Conservation (phyloP, 2,888 invertebrate genomes). For the Sminthurides aquaticus region DNA sequence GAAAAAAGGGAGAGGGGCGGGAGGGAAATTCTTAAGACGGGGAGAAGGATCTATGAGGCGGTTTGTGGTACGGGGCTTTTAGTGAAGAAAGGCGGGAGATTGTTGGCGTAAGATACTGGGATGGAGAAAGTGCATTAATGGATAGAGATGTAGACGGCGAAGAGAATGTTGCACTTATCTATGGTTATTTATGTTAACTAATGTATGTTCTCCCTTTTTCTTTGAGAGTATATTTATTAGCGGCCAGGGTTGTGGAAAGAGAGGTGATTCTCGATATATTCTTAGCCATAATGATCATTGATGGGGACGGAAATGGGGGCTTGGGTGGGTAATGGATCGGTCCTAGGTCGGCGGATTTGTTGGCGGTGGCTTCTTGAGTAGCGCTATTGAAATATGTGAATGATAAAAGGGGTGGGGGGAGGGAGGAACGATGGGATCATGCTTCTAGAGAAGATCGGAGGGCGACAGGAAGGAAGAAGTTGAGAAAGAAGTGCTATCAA, state of each 20-base stretch:
- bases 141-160: neutral
- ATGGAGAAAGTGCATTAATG: neutral
- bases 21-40: too few relatives aligned
- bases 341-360: neutral
- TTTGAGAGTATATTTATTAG: neutral
- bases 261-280: neutral
- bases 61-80: too few relatives aligned
- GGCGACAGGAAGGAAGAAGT: too few relatives aligned
- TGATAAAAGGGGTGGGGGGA: neutral
- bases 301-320: constrained; percentile 19
- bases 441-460: neutral
- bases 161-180: neutral
- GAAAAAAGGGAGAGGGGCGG: too few relatives aligned
- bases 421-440: neutral
- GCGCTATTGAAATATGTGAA: neutral
- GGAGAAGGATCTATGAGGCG: too few relatives aligned
- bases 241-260: neutral
- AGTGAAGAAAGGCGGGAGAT: too few relatives aligned
- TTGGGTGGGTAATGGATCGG: constrained; percentile 16
- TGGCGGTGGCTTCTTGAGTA: neutral
- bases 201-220: too few relatives aligned
- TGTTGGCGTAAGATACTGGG: neutral
- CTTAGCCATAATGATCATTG: constrained; percentile 12
- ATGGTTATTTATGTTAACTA: neutral
- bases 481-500: too few relatives aligned